Evolutionary conservation across 1,140 invertebrate species (phyloP).

Genomic region (Zaprionus vittiger): DNA sequence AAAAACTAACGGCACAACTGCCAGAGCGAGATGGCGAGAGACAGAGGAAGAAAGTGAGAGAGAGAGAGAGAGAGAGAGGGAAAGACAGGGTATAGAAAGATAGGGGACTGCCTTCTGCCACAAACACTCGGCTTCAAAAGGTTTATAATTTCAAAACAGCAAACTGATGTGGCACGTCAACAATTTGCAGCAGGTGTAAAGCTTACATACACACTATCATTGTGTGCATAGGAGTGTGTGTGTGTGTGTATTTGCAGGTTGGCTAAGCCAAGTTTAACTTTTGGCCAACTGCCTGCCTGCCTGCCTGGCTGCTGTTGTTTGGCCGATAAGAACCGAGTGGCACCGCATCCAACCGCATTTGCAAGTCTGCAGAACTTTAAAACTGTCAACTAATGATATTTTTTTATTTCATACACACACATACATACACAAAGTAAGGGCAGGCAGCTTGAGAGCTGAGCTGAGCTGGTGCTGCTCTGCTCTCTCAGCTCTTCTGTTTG

Average conservation of each 20-base stretch:
- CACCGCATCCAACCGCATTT: conserved; percentile 28
- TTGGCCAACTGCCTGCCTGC: conserved; percentile 37
- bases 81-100: conserved; percentile 12
- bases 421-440: neutral
- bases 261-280: conserved; percentile 63
- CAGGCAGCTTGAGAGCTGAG: neutral
- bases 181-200: conserved; percentile 69
- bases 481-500: conserved; percentile 31
- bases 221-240: conserved; percentile 10
- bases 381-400: conserved; percentile 63
- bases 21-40: conserved; percentile 7
- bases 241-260: conserved; percentile 33
- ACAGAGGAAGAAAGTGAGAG: neutral
- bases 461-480: neutral
- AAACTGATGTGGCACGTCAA: conserved; percentile 66
- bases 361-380: conserved; percentile 55
- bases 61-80: conserved; percentile 9
- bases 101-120: conserved; percentile 31
- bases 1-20: conserved; percentile 53
- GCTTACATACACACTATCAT: conserved; percentile 30
- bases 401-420: conserved; percentile 18
- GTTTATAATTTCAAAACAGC: conserved; percentile 72
- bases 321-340: conserved; percentile 54
- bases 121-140: conserved; percentile 59
- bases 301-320: conserved; percentile 40